Percentiles rank a stretch among this genome's conserved stretches.
phyloP scores from a whole-genome alignment of 2,888 invertebrate species.

The Cataglyphis albicans region DNA sequence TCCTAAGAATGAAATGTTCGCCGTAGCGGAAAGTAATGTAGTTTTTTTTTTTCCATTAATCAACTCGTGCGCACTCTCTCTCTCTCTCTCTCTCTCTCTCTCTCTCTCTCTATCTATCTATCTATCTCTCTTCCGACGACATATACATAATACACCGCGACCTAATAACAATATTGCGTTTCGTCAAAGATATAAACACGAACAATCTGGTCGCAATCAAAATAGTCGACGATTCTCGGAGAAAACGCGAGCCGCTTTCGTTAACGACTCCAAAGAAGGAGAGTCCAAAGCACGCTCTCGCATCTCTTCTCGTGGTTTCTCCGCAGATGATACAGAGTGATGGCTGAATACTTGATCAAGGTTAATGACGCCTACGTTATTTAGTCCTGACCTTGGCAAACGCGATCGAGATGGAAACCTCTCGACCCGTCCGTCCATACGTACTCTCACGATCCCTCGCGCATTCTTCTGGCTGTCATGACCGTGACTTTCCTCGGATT shows the following conservation, averaged over 20 bases:
- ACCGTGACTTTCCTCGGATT: slow-evolving; percentile 49
- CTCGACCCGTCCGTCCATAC: slow-evolving; percentile 22
- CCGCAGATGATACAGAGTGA: background rate
- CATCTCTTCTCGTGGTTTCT: slow-evolving; percentile 30
- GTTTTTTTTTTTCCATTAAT: slow-evolving; percentile 21
- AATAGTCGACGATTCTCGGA: background rate
- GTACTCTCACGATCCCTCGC: slow-evolving; percentile 25
- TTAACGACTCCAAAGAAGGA: background rate
- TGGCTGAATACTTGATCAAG: slow-evolving; percentile 24
- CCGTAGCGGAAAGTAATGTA: slow-evolving; percentile 32
- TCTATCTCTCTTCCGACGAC: background rate
- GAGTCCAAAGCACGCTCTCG: background rate
- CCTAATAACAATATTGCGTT: background rate
- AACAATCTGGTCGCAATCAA: background rate
- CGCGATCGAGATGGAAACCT: slow-evolving; percentile 39
- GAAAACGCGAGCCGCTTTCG: background rate
- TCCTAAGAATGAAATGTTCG: slow-evolving; percentile 31
- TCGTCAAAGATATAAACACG: background rate
- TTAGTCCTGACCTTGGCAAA: slow-evolving; percentile 21
- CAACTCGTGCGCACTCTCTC: background rate
- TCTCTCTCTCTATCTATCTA: no score
- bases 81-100: no score
- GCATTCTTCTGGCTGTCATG: slow-evolving; percentile 28
- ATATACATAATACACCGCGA: no score
- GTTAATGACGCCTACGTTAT: slow-evolving; percentile 36